A percentile compares a stretch with the other conserved stretches of the same genome.
phyloP scores from a whole-genome alignment of 2,888 invertebrate species.

The Acrobasis suavella region DNA sequence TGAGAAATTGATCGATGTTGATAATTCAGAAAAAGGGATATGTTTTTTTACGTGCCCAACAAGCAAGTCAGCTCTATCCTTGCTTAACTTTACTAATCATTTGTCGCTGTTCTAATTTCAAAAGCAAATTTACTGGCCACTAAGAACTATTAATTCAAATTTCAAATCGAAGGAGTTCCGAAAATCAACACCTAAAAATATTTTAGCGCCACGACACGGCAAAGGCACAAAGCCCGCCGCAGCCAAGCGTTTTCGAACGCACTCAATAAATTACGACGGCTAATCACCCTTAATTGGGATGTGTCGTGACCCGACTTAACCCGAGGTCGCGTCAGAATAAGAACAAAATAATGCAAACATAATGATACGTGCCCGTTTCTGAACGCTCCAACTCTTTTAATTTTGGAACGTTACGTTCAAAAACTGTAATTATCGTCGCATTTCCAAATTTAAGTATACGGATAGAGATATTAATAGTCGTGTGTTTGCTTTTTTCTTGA shows the following conservation, averaged over 20 bases:
- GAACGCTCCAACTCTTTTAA: constrained; percentile 69
- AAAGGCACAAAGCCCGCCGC: constrained; percentile 60
- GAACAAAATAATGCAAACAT: constrained; percentile 78
- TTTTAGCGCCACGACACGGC: constrained; percentile 63
- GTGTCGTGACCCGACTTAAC: constrained; percentile 80
- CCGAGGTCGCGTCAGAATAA: constrained; percentile 68
- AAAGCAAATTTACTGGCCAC: background rate
- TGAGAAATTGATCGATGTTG: too few species aligned
- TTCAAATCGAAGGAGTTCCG: constrained; percentile 53
- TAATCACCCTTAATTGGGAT: constrained; percentile 81
- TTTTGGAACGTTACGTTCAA: constrained; percentile 69
- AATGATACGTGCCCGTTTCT: constrained; percentile 71
- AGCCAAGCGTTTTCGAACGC: constrained; percentile 59
- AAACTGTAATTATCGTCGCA: constrained; percentile 75
- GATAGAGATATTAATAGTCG: constrained; percentile 79
- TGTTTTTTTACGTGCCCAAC: too few species aligned
- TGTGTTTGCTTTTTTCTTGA: constrained; percentile 76
- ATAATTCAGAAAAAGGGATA: too few species aligned
- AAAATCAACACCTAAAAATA: constrained; percentile 65
- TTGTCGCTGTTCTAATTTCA: background rate
- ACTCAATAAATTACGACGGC: constrained; percentile 78
- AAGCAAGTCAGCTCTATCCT: background rate
- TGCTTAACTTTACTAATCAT: background rate
- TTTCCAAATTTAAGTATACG: constrained; percentile 75
- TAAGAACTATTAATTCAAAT: constrained; percentile 20